phyloP scores from a whole-genome alignment of 2,888 invertebrate genomes.

The Pinctada fucata region DNA sequence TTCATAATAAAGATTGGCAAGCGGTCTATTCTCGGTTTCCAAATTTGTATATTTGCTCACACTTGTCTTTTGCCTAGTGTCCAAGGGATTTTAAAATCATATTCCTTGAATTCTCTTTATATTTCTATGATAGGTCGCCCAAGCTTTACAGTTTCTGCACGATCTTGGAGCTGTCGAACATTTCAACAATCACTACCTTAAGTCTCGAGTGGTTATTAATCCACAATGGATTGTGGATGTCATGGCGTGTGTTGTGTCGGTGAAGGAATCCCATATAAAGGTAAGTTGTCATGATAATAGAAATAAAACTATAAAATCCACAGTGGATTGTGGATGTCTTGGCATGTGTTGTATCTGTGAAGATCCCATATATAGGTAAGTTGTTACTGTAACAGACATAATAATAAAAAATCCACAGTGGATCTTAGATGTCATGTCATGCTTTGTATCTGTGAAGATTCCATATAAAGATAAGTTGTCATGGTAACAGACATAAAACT shows the following conservation, averaged over 20 bases:
- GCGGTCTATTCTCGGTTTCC: too few species aligned
- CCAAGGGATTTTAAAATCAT: too few species aligned
- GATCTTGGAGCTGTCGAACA: conserved; percentile 75
- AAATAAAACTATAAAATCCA: neutral
- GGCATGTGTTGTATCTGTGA: conserved; percentile 30
- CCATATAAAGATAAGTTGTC: conserved; percentile 2
- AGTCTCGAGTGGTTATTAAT: conserved; percentile 69
- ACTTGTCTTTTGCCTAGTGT: too few species aligned
- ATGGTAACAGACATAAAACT: neutral
- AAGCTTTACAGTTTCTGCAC: conserved; percentile 74
- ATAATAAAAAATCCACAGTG: conserved; percentile 15
- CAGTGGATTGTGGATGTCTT: conserved; percentile 33
- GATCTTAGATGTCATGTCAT: conserved; percentile 32
- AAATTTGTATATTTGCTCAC: too few species aligned
- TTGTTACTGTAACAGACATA: too few species aligned
- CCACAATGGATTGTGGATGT: conserved; percentile 37
- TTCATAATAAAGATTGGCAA: too few species aligned
- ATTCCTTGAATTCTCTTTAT: too few species aligned
- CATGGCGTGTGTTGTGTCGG: conserved; percentile 31
- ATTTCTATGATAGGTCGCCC: conserved; percentile 56
- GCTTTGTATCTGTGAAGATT: conserved; percentile 26
- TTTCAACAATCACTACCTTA: conserved; percentile 69
- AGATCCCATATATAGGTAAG: neutral
- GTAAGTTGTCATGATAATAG: neutral
- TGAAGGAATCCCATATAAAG: conserved; percentile 22